phyloP scores from a whole-genome alignment of 35 echinoderm and acorn worm species.

The Anneissia japonica region DNA sequence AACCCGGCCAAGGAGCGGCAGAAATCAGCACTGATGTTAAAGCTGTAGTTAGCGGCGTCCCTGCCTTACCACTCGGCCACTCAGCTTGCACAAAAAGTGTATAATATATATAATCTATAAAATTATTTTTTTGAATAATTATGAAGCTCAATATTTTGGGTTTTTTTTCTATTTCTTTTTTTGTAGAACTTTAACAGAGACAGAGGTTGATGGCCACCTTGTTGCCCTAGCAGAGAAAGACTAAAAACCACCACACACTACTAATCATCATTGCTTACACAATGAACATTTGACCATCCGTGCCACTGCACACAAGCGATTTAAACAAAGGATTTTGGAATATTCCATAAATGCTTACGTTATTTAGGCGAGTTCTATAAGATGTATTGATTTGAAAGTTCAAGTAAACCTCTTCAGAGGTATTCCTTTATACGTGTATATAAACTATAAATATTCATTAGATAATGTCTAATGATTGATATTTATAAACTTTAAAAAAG shows the following conservation, averaged over 20 bases:
- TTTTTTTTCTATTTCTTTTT: slow-evolving; percentile 16
- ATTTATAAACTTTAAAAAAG: too few species aligned
- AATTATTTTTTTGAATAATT: neutral
- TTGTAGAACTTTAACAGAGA: slow-evolving; percentile 56
- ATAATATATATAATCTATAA: neutral
- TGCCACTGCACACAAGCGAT: too few species aligned
- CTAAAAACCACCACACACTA: slow-evolving; percentile 5
- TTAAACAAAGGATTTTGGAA: too few species aligned
- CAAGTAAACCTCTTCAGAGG: too few species aligned
- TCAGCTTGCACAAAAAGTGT: neutral
- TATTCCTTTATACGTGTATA: too few species aligned
- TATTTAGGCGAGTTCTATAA: too few species aligned
- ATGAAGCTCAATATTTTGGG: neutral
- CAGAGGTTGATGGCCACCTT: slow-evolving; percentile 81
- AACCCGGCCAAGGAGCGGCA: neutral
- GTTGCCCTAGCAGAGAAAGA: slow-evolving; percentile 87
- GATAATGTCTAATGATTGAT: too few species aligned
- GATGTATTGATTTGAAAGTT: too few species aligned
- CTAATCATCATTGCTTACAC: too few species aligned
- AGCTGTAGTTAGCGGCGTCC: neutral
- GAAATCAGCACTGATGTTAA: neutral
- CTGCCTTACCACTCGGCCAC: neutral
- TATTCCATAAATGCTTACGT: too few species aligned
- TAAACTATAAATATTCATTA: too few species aligned
- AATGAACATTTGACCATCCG: too few species aligned